phyloP scores from a whole-genome alignment of 2,888 invertebrate genomes.

The Aleiodes testaceus region DNA sequence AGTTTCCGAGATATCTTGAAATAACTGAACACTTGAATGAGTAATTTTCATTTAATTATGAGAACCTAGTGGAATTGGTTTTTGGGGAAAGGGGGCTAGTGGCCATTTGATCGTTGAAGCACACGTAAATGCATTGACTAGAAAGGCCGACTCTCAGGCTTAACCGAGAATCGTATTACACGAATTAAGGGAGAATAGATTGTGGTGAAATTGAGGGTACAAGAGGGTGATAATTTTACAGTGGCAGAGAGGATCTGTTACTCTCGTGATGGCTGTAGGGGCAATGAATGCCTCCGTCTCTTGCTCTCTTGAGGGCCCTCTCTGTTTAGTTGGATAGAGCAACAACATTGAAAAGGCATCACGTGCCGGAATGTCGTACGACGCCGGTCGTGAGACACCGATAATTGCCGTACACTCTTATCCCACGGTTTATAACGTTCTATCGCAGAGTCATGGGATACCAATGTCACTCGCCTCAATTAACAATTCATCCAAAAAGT shows the following conservation, averaged over 20 bases:
- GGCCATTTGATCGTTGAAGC: slow-evolving; percentile 5
- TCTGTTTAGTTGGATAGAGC: neutral
- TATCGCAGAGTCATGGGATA: slow-evolving; percentile 22
- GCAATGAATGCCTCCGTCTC: neutral
- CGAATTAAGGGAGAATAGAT: slow-evolving; percentile 7
- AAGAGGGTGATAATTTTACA: neutral
- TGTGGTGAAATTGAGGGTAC: slow-evolving; percentile 5
- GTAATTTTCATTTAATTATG: slow-evolving; percentile 14
- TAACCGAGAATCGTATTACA: neutral
- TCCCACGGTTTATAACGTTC: slow-evolving; percentile 24
- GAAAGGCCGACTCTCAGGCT: neutral
- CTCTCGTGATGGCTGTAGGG: neutral
- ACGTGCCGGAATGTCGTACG: slow-evolving; percentile 23
- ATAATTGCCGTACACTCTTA: slow-evolving; percentile 25
- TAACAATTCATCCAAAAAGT: slow-evolving; percentile 35
- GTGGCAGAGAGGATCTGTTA: neutral
- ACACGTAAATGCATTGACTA: neutral
- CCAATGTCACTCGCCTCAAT: slow-evolving; percentile 6
- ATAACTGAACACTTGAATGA: no score
- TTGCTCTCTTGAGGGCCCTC: neutral
- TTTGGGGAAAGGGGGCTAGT: neutral
- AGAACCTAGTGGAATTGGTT: slow-evolving; percentile 17
- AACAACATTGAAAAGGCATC: slow-evolving; percentile 11
- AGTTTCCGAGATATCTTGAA: no score
- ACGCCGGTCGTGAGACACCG: slow-evolving; percentile 6